A percentile compares a stretch with the other conserved stretches of the same genome.
phyloP scores from a whole-genome alignment of 2,888 invertebrate genomes.

The Drosophila stalkeri region DNA sequence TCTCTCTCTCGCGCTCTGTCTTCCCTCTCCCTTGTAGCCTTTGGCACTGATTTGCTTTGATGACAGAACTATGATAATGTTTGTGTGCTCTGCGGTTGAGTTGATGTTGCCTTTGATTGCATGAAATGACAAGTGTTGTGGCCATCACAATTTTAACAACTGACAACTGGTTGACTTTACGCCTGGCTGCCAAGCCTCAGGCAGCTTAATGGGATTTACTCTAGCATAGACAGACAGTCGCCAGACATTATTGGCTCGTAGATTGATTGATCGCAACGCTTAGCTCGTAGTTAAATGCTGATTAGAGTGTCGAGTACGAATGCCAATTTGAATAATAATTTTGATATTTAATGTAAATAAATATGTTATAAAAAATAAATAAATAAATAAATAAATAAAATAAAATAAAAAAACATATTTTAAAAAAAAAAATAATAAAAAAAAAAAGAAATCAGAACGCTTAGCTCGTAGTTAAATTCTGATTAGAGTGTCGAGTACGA shows the following conservation, averaged over 20 bases:
- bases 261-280: neutral
- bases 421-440: no score
- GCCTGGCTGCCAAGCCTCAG: constrained; percentile 19
- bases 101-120: constrained; percentile 73
- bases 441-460: no score
- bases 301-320: neutral
- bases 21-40: constrained; percentile 40
- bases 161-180: constrained; percentile 49
- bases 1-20: constrained; percentile 21
- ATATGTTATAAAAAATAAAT: neutral
- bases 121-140: constrained; percentile 36
- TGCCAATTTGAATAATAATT: neutral
- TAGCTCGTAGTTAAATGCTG: no score
- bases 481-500: neutral
- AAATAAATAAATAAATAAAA: no score
- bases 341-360: neutral
- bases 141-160: constrained; percentile 36
- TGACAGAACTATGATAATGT: constrained; percentile 73
- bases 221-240: neutral
- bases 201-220: constrained; percentile 28
- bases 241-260: neutral
- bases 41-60: constrained; percentile 69
- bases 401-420: no score
- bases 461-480: no score
- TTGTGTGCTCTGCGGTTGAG: constrained; percentile 70